Base-by-base conservation (phyloP, 2,113 vertebrate genomes). In the Platysternon megacephalum region DNA sequence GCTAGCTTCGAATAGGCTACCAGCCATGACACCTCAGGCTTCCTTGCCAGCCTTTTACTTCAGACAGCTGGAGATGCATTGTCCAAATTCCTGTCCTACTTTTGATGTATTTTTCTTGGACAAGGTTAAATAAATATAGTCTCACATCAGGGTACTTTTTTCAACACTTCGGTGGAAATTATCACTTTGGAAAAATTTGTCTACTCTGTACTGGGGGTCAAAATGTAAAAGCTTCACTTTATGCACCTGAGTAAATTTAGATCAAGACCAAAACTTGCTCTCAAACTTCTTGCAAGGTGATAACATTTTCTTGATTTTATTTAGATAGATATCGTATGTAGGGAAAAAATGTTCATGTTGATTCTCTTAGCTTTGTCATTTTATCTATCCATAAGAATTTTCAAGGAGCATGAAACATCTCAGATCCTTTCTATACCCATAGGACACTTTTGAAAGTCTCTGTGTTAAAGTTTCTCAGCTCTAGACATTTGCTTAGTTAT, bases 401-500 rank as follows among this genome's bases (percentile, higher is more conserved):
- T 80, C 48, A 94, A 84, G n/a, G 22, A 5, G 2, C 22, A 88
- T 88, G 92, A 95, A 91, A 29, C 58, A 65, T 56, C 56, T 46
- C 91, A 93, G 16, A 89, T 76, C 93, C 44, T 79, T 88, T 92
- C 49, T 21, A 82, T 91, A 88, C 48, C 52, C 82, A 94, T 13
- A 89, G 44, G 82, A 89, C 4, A 79, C 39, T 93, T 97, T 93
- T 87, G 89, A 97, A 88, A 51, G 92, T 83, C 86, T 96, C 0
- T 1, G 87, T 46, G n/a, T 79, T 82, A 51, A 58, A 88, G 13
- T 87, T 93, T 93, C 78, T 89, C 84, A 42, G 49, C 91, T 94
- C 90, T 94, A 95, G 83, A 96, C 72, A 90, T 44, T 32, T 94
- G 96, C 91, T 93, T 84, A 61, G 46, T 61, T 92, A 26, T 79